Percentiles rank a stretch among this genome's conserved stretches.
phyloP scores from a whole-genome alignment of 2,797 vertebrate genomes.

The Natrix natrix region DNA sequence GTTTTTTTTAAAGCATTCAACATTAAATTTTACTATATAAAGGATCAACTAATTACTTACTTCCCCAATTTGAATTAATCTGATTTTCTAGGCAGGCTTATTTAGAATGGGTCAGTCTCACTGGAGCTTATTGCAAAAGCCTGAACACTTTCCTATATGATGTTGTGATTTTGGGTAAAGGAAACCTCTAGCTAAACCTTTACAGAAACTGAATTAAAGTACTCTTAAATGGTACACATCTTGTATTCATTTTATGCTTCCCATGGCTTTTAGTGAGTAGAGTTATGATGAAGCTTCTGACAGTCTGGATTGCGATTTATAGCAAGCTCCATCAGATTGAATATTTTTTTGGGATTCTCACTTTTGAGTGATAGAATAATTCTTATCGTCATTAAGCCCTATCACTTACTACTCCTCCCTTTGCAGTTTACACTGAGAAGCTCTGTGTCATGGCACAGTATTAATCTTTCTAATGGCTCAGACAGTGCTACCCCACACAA shows the following conservation, averaged over 20 bases:
- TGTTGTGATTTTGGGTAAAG: neutral
- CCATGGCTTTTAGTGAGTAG: neutral
- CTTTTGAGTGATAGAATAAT: slow-evolving; percentile 21
- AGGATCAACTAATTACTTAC: neutral
- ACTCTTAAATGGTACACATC: neutral
- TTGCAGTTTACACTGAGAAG: slow-evolving; percentile 15
- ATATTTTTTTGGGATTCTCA: neutral
- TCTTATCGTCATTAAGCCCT: neutral
- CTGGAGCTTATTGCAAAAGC: neutral
- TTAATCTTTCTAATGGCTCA: slow-evolving; percentile 40
- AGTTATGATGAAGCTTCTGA: neutral
- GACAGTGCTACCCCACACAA: fast-evolving
- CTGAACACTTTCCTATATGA: neutral
- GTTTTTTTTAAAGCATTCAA: neutral
- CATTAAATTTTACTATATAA: fast-evolving
- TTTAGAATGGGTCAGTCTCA: neutral
- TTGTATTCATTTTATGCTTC: neutral
- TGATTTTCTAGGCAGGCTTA: neutral
- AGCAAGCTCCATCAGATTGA: neutral
- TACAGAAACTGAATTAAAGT: neutral
- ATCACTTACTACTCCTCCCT: neutral
- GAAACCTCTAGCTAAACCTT: neutral
- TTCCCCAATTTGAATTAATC: neutral
- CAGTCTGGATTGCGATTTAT: slow-evolving; percentile 4
- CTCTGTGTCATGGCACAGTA: neutral